Base-by-base conservation (phyloP, 2,888 invertebrate genomes). In the Rhaphigaster nebulosa region DNA sequence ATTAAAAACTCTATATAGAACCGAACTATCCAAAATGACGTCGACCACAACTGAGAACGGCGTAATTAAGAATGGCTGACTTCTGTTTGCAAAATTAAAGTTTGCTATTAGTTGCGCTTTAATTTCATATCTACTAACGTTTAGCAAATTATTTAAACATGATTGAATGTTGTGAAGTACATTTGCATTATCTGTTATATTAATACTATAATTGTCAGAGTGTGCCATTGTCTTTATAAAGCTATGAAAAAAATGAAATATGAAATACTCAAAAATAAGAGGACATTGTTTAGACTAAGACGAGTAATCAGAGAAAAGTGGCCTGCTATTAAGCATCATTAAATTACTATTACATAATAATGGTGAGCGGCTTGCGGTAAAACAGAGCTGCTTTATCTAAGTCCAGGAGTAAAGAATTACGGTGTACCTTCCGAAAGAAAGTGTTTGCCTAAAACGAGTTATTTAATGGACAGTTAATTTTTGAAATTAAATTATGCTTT, bases 381-480 rank as follows among this genome's bases (percentile, higher is more conserved):
- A 38, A 34, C 18, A 18, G 29, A 38, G 8, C 20, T 20, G 23
- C 70, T 13, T 34, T 10, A 15, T 20, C 20, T n/a, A 34, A 65
- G 65, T 18, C 65, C 65, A 65, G 29, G 29, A 29, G 34, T 1
- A 2, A 15, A 23, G 70, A 76, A 76, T 34, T 38, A 38, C 20
- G 38, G 38, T 15, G 15, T 1, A 29, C 70, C 70, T 38, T 10
- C 38, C 20, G 20, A 34, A 76, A 38, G 5, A 38, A 38, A 76
- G 18, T 76, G 34, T 76, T 76, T 76, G 5, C 10, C 38, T 6
- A 76, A 76, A 38, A 76, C 5, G 38, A 76, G 34, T 34, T 38
- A 76, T 76, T 65, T 76, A 76, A 70, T 76, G 38, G 38, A 38
- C 70, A 76, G 20, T 76, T 76, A 4, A 76, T 76, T 76, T 23